Base-by-base conservation (phyloP, 2,113 vertebrate genomes). In the Pteruthius melanotis region DNA sequence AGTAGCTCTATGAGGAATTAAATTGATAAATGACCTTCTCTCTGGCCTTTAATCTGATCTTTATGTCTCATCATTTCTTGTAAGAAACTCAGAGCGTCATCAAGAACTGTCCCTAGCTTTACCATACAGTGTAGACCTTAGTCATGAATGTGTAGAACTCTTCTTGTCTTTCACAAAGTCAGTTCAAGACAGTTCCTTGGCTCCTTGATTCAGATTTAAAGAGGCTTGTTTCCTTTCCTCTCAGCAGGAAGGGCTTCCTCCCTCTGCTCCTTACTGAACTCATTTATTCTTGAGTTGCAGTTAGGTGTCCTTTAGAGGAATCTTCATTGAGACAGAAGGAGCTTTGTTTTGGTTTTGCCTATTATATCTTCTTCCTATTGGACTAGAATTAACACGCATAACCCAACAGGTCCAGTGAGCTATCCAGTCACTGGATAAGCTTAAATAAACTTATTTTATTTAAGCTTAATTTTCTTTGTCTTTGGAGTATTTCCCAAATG, bases 181-280 rank as follows among this genome's bases (percentile, higher is more conserved):
- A 57, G 54, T 66, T 70, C 71, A 79, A 79, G 71, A 82, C 76
- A 88, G 31, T 47, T 95, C 59, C 50, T 97, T 83, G 71, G 49
- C 61, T 90, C 45, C 69, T 93, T 83, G 47, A 22, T 74, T 90
- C 90, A 66, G 59, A 61, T 74, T 83, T 92, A 86, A 88, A 79
- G 81, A 49, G 61, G 24, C 27, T 80, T 80, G 50, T 80, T 95
- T 95, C 78, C 75, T 87, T 82, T 87, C 50, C 82, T 90, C 88
- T 80, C 86, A 94, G 90, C 82, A 80, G 82, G 85, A 92, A 88
- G 79, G 75, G 11, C 75, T 93, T 96, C 90, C 94, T 86, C 85
- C 76, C 79, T 81, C 79, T 86, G 28, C 79, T 92, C 86, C 83
- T 90, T 90, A 86, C 63, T 86, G 54, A 83, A 63, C 92, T 94